Evolutionary conservation across 2,113 vertebrate species (phyloP).

Genomic region (Sturnus vulgaris): DNA sequence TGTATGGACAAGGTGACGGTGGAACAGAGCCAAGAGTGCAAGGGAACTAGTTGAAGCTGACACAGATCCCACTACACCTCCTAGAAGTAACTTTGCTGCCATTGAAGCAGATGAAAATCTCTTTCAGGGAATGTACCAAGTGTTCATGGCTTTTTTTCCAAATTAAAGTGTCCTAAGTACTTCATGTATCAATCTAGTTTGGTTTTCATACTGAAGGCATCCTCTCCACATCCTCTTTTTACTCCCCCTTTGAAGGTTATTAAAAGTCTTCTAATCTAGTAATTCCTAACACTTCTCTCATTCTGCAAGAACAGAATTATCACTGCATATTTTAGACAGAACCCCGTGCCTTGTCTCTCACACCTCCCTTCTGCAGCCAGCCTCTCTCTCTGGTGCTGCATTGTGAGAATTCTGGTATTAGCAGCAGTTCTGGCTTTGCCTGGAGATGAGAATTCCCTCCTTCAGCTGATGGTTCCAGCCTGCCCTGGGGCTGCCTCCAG

Average conservation of each 20-base stretch:
- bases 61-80: not conserved
- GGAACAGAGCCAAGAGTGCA: not conserved
- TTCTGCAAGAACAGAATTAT: not conserved
- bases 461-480: not conserved
- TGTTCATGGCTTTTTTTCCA: not conserved
- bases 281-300: not conserved
- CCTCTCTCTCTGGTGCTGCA: not conserved
- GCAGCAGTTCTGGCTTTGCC: not conserved
- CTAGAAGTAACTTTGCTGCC: not conserved
- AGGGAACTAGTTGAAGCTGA: not conserved
- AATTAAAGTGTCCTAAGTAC: not conserved
- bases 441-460: not conserved
- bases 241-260: not conserved
- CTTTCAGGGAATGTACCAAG: not conserved
- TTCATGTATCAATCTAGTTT: not conserved
- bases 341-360: not conserved
- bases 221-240: not conserved
- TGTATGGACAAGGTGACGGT: not conserved
- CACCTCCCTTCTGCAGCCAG: not conserved
- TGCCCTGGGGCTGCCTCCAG: not conserved
- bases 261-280: not conserved
- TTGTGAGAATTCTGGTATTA: not conserved
- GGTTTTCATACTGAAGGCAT: not conserved
- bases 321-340: conserved; percentile 10
- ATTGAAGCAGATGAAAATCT: not conserved